A percentile compares a stretch with the other conserved stretches of the same genome.
Conservation (phyloP, 2,113 vertebrate species). For the Orthochromis malagaraziensis region DNA sequence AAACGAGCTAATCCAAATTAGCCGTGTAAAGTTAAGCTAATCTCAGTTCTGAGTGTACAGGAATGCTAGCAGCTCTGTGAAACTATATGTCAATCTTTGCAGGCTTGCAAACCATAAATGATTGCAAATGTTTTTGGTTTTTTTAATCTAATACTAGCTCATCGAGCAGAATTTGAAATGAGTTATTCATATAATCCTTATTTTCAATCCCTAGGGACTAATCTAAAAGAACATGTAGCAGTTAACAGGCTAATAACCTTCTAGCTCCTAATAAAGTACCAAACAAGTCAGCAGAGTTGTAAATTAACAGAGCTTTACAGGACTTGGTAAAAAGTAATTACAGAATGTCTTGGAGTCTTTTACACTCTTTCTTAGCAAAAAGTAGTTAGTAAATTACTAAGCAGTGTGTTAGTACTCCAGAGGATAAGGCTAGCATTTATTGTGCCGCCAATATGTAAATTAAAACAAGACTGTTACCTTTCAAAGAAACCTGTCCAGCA, state of each 20-base stretch:
- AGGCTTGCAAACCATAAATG: background rate
- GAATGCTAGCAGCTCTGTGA: background rate
- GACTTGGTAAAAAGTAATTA: background rate
- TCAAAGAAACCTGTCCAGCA: background rate
- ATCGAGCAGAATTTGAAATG: background rate
- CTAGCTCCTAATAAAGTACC: background rate
- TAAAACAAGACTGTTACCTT: background rate
- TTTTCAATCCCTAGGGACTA: background rate
- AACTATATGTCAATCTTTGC: background rate
- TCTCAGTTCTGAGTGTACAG: background rate
- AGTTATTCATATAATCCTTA: background rate
- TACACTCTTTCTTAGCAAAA: background rate
- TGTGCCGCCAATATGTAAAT: background rate
- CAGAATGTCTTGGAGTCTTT: background rate
- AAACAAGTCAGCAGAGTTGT: background rate
- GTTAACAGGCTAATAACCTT: background rate
- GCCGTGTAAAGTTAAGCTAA: background rate
- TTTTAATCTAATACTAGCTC: background rate
- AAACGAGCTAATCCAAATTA: background rate
- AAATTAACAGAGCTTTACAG: background rate
- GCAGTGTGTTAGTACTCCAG: background rate
- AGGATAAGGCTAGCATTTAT: background rate
- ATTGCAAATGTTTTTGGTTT: fast-evolving
- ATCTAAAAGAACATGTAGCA: background rate
- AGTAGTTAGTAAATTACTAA: background rate